Base-by-base conservation (phyloP, 1,140 invertebrate species). In the Brachionus rotundiformis region DNA sequence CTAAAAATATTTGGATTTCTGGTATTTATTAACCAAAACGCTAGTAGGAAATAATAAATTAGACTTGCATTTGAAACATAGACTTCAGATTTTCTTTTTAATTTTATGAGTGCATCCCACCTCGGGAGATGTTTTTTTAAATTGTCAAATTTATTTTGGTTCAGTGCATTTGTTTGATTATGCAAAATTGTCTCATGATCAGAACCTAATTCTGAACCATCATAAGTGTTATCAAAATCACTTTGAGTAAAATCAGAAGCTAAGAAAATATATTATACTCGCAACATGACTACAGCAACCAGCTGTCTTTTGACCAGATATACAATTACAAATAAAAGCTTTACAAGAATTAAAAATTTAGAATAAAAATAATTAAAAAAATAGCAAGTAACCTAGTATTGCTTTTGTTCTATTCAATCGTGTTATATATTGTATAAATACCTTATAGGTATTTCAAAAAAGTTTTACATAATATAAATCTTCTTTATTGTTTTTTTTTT, bases 231-330 rank as follows among this genome's bases (percentile, higher is more conserved):
- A 31, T 71, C 65, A 39, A 41, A 11, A 39, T 71, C 65, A 71
- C 68, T 44, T 73, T n/a, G 7, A 44, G 44, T 39, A 0, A 31
- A 68, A 16, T 68, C 63, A 23, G 29, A 23, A 73, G 19, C 39
- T 44, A 1, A 73, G 25, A 7, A 25, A 73, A 44, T 47, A 73
- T 13, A 73, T 44, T 0, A 73, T 7, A 25, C 36, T 27, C 2
- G 68, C 68, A 23, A 73, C 68, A 44, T 73, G 68, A 44, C 19
- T 44, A 47, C 68, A 73, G 44, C 68, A 73, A 25, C 68, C 68
- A 41, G 36, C 68, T 25, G 25, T 44, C 27, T 44, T 73, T 19
- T 73, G 36, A 23, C 68, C 68, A 1, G 68, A 73, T n/a, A 44
- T 25, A 73, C 68, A 73, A 8, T 13, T 47, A 29, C 39, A 73